Base-by-base conservation (phyloP, 2,888 invertebrate species). In the Mylabris sibirica region DNA sequence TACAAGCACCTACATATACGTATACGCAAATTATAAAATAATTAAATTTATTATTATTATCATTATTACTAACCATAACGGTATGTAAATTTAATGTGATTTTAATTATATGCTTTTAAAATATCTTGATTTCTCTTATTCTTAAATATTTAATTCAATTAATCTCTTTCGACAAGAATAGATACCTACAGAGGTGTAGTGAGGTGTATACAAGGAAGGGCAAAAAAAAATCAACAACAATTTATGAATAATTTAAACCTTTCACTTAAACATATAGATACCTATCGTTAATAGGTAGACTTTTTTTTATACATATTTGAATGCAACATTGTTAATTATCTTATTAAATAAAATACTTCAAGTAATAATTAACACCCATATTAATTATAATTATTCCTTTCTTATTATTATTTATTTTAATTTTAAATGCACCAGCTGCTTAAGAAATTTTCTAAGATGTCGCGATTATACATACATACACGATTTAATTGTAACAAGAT, bases 221-320 rank as follows among this genome's bases (percentile, higher is more conserved):
- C 41, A 14, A 41, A 20, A 20, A 49, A 17, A 20, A 2, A n/a
- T n/a, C n/a, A 30, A 30, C 30, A 26, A 17, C 44, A 8, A 20
- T 20, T 3, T 49, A 49, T 20, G 20, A 20, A 49, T 5, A 17
- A 49, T 12, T 17, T 57, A 24, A 57, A 24, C 24, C 57, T 57
- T 57, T 57, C 57, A 57, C 57, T 57, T 24, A 22, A 57, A n/a
- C n/a, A n/a, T n/a, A n/a, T n/a, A n/a, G n/a, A 30, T 30, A 5
- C 49, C 20, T 22, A 49, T 49, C 20, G 9, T 11, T 49, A 17
- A 49, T 49, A 49, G 8, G 20, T 20, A 8, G 8, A 49, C 20
- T 20, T 49, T 20, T 9, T 4, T 6, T 20, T 49, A 20, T 49
- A 20, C 20, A 22, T 49, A 49, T 20, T 49, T 20, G n/a, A 49